Evolutionary conservation across 2,888 invertebrate species (phyloP).

Genomic region (Allolobophora icterica): DNA sequence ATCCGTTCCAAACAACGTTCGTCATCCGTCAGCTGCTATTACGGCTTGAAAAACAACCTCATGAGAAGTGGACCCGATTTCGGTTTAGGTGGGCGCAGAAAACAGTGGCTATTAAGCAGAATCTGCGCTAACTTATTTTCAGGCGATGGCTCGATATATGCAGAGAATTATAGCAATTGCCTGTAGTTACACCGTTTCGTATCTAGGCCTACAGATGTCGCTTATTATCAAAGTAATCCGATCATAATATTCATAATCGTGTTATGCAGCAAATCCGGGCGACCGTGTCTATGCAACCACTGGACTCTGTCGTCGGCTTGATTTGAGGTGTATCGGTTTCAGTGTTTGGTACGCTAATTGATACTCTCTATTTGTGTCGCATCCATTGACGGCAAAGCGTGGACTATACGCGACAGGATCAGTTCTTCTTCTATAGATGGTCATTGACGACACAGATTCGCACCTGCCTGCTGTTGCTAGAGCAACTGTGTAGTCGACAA

Average conservation of each 20-base stretch:
- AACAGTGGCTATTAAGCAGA: no score
- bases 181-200: not conserved
- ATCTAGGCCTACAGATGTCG: not conserved
- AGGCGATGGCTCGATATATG: not conserved
- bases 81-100: not conserved
- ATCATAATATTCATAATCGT: not conserved
- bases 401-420: not conserved
- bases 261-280: not conserved
- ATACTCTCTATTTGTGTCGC: not conserved
- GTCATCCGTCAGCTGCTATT: not conserved
- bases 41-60: not conserved
- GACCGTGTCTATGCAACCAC: not conserved
- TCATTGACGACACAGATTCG: not conserved
- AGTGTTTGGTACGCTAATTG: not conserved
- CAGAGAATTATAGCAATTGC: not conserved
- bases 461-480: not conserved
- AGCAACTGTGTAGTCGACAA: not conserved
- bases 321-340: not conserved
- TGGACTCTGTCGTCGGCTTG: not conserved
- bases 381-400: not conserved
- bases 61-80: not conserved
- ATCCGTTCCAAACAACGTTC: not conserved
- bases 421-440: no score
- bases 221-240: not conserved
- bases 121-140: not conserved